Conservation (phyloP, 2,888 invertebrate species). For the Achlya flavicornis region DNA sequence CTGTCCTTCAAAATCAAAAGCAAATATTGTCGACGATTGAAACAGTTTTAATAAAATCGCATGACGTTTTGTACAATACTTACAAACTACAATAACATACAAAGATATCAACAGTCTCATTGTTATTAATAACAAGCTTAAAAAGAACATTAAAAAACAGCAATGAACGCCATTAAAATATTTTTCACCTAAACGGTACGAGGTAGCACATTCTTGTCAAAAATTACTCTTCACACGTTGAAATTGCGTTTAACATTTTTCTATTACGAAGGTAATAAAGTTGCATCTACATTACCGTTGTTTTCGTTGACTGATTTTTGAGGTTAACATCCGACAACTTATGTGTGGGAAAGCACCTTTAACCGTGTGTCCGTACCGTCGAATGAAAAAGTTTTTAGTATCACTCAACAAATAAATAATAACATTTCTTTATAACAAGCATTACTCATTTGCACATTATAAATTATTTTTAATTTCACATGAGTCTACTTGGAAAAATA, state of each 20-base stretch:
- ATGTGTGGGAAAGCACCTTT: too few relatives aligned
- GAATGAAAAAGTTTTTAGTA: neutral
- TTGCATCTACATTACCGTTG: too few relatives aligned
- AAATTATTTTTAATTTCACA: constrained; percentile 5
- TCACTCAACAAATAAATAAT: constrained; percentile 25
- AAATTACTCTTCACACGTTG: too few relatives aligned
- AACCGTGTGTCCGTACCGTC: too few relatives aligned
- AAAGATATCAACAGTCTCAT: constrained; percentile 16
- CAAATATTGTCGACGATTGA: constrained; percentile 26
- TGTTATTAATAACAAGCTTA: constrained; percentile 1
- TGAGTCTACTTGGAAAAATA: neutral
- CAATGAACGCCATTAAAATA: neutral
- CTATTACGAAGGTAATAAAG: too few relatives aligned
- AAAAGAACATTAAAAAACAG: neutral
- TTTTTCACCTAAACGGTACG: too few relatives aligned
- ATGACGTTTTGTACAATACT: constrained; percentile 75
- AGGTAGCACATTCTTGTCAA: too few relatives aligned
- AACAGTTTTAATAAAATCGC: constrained; percentile 57
- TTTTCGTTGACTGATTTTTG: too few relatives aligned
- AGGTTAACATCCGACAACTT: too few relatives aligned
- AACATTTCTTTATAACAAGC: constrained; percentile 18
- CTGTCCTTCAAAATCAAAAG: neutral
- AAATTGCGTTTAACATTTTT: too few relatives aligned
- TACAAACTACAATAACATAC: constrained; percentile 52
- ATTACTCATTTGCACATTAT: constrained; percentile 18